These are phyloP conservation scores for Sylvilagus bachmani DNA, from an alignment of 2,113 vertebrate species.

Conservation along the genomic window DNA sequence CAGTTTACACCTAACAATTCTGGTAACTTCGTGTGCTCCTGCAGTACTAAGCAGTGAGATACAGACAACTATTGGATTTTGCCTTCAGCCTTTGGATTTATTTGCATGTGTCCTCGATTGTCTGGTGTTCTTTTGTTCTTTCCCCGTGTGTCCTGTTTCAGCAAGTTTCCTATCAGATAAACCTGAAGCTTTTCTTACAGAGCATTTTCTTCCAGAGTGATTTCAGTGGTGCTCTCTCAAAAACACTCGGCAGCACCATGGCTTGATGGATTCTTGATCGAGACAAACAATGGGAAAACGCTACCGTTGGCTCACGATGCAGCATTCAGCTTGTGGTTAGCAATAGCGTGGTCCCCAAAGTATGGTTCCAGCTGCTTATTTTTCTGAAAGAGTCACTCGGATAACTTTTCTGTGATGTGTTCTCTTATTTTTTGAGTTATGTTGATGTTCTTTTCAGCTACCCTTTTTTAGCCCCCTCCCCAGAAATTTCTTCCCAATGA, in stretches of 20 bases:
- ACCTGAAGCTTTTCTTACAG: conserved; percentile 3
- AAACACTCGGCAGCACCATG: not conserved
- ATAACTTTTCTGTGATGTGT: conserved; percentile 62
- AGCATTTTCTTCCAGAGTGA: not conserved
- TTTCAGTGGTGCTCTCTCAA: not conserved
- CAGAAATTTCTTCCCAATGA: conserved; percentile 64
- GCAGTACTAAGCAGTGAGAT: not conserved
- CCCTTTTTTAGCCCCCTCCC: conserved; percentile 62
- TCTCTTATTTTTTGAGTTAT: conserved; percentile 77
- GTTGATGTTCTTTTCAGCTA: conserved; percentile 58
- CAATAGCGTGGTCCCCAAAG: not conserved
- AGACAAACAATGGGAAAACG: not conserved
- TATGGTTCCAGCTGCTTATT: conserved; percentile 25
- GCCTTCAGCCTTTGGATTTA: not conserved
- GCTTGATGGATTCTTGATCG: not conserved
- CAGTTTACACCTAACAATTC: not conserved
- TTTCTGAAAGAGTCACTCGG: conserved; percentile 58
- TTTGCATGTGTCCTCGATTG: conserved; percentile 41
- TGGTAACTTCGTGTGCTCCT: not conserved
- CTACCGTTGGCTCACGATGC: not conserved
- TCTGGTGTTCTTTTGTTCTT: conserved; percentile 47
- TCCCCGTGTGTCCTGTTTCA: conserved; percentile 34
- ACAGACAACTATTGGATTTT: conserved; percentile 12
- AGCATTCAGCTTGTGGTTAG: not conserved
- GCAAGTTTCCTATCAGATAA: conserved; percentile 30